phyloP scores from a whole-genome alignment of 92 coral and sea anemone species.

The Bergia puertoricense region DNA sequence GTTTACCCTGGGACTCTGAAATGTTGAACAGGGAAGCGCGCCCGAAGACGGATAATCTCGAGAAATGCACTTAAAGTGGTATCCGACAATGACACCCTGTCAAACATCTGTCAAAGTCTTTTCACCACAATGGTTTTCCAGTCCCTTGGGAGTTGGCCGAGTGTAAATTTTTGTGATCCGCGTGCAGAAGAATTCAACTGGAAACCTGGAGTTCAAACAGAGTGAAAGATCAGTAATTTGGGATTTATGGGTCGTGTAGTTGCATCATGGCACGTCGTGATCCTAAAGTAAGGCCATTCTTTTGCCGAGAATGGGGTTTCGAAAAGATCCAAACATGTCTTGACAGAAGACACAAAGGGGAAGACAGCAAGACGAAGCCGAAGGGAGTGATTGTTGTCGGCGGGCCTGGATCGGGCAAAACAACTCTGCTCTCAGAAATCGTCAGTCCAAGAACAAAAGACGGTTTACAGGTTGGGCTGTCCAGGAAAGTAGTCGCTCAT shows the following conservation, averaged over 20 bases:
- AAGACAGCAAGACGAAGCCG: constrained; percentile 82
- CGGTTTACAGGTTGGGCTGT: constrained; percentile 69
- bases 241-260: constrained; percentile 5
- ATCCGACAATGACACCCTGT: constrained; percentile 57
- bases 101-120: constrained; percentile 57
- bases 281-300: constrained; percentile 67
- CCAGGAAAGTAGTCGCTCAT: constrained; percentile 80
- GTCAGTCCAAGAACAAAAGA: constrained; percentile 76
- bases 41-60: background rate
- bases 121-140: constrained; percentile 42
- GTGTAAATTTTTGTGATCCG: constrained; percentile 20
- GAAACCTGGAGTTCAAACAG: background rate
- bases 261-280: constrained; percentile 59
- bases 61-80: constrained; percentile 39
- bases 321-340: constrained; percentile 87
- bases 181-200: constrained; percentile 15
- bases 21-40: background rate
- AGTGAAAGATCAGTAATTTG: background rate
- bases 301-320: constrained; percentile 97
- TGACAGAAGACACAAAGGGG: constrained; percentile 73
- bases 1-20: constrained; percentile 9
- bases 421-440: constrained; percentile 78
- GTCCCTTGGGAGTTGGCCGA: constrained; percentile 65
- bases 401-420: constrained; percentile 97
- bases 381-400: constrained; percentile 94